A percentile compares a stretch with the other conserved stretches of the same genome.
Conservation (phyloP, 2,797 vertebrate species). For the Poliocrania exsul region DNA sequence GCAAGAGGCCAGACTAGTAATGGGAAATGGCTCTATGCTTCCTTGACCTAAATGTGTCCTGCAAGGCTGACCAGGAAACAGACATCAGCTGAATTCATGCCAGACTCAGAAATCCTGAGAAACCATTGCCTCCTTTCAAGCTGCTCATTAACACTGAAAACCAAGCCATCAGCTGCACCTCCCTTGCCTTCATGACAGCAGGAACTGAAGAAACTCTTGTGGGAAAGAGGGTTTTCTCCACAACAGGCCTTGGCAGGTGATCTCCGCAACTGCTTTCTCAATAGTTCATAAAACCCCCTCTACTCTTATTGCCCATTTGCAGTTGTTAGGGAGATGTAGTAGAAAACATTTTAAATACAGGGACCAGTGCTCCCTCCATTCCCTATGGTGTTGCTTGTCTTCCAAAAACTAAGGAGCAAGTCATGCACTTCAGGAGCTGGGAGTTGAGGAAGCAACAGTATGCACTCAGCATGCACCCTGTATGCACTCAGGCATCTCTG, state of each 20-base stretch:
- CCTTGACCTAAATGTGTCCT: background rate
- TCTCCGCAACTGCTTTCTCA: background rate
- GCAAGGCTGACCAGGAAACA: background rate
- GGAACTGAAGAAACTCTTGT: background rate
- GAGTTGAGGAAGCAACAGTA: background rate
- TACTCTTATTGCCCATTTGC: background rate
- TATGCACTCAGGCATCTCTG: background rate
- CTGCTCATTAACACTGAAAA: background rate
- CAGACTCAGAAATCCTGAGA: background rate
- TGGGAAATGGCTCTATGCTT: background rate
- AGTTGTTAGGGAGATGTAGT: background rate
- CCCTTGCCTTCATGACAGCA: background rate
- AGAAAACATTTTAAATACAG: background rate
- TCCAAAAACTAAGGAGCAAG: background rate
- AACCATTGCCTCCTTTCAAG: background rate
- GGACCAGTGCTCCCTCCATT: background rate
- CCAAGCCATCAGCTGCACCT: background rate
- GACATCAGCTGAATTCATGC: background rate
- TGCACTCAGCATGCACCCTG: background rate
- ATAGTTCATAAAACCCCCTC: background rate
- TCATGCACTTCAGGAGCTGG: background rate
- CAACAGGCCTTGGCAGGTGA: background rate
- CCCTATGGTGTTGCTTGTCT: background rate
- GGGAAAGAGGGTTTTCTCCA: background rate
- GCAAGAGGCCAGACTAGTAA: background rate